Evolutionary conservation across 2,113 vertebrate genomes (phyloP).

Genomic region (Gavialis gangeticus): DNA sequence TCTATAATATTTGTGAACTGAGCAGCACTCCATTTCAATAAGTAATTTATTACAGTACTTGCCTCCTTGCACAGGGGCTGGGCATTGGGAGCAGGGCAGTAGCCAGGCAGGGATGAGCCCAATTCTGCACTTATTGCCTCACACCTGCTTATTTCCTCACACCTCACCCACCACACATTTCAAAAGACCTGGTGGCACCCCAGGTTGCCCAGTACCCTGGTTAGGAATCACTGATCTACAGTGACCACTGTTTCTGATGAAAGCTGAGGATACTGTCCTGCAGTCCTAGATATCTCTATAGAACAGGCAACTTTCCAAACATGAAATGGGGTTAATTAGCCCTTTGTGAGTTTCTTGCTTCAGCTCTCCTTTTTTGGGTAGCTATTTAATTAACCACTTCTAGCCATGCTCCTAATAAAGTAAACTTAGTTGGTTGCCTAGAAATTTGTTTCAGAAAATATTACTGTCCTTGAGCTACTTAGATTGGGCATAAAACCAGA

Average conservation of each 20-base stretch:
- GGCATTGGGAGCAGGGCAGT: no score
- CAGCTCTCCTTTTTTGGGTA: neutral
- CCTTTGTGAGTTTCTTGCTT: neutral
- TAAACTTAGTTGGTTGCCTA: rapidly evolving
- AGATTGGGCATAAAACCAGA: neutral
- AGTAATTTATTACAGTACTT: no score
- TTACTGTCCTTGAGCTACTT: neutral
- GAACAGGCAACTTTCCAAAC: neutral
- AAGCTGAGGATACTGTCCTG: rapidly evolving
- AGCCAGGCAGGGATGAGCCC: no score
- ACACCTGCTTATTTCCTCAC: no score
- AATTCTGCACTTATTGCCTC: no score
- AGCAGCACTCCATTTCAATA: no score
- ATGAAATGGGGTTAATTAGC: neutral
- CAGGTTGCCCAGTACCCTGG: no score
- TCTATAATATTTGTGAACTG: no score
- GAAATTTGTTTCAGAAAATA: neutral
- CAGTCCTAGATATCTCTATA: neutral
- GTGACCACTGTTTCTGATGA: rapidly evolving
- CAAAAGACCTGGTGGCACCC: no score
- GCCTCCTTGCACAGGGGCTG: no score
- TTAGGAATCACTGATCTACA: no score
- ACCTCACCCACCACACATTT: no score
- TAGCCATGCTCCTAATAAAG: neutral
- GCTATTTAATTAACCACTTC: neutral